Conservation (phyloP, 2,113 vertebrate species). For the Paradoxurus hermaphroditus region DNA sequence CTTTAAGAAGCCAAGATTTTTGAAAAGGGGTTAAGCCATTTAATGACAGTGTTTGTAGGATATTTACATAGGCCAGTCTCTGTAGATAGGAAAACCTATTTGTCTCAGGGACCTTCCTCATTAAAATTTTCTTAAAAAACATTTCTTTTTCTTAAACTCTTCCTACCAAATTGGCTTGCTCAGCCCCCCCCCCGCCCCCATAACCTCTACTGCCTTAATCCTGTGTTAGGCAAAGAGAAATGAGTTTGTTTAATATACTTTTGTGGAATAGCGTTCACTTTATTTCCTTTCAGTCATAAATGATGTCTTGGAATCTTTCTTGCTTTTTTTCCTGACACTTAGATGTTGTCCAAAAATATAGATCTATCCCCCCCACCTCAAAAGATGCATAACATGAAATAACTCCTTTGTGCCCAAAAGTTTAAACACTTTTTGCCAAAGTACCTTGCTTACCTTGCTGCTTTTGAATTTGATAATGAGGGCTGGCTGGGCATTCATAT, state of each 20-base stretch:
- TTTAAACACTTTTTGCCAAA: background rate
- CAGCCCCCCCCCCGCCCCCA: fast-evolving
- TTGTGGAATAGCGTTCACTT: background rate
- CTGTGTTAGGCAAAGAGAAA: background rate
- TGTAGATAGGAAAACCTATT: background rate
- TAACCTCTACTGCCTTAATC: background rate
- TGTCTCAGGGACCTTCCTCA: background rate
- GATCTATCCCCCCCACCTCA: background rate
- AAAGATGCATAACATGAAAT: background rate
- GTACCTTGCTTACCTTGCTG: background rate
- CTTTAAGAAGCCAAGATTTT: constrained; percentile 21
- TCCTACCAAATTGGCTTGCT: background rate
- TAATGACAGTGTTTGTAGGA: background rate
- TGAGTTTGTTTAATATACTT: background rate
- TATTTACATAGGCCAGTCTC: background rate
- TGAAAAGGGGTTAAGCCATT: background rate
- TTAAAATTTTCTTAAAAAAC: background rate
- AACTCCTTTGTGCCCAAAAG: background rate
- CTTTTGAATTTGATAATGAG: background rate
- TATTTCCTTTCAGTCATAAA: background rate
- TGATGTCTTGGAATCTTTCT: background rate
- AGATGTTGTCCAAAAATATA: background rate
- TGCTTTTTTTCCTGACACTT: background rate
- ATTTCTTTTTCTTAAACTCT: background rate
- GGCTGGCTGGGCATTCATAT: background rate